Evolutionary conservation across 1,140 invertebrate species (phyloP).

Genomic region (Spodoptera frugiperda): DNA sequence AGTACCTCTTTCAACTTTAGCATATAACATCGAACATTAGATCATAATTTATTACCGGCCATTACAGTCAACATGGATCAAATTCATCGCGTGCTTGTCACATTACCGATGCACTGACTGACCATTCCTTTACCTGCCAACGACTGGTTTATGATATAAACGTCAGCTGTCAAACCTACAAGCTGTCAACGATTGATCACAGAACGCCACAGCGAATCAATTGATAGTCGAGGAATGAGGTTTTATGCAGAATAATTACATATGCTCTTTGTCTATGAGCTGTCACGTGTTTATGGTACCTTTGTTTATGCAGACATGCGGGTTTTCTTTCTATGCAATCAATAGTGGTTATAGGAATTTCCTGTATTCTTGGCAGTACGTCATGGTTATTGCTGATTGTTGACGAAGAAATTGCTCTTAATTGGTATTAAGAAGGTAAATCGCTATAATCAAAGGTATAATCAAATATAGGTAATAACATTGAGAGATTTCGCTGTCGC

Average conservation of each 20-base stretch:
- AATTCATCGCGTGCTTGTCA: not conserved
- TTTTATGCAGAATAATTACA: conserved; percentile 1
- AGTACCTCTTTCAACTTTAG: not conserved
- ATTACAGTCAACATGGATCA: conserved; percentile 16
- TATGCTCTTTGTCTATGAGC: conserved; percentile 17
- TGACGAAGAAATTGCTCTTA: too few relatives aligned
- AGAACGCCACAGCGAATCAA: conserved; percentile 12
- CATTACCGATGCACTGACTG: not conserved
- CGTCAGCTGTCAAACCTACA: conserved; percentile 14
- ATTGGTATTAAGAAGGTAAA: too few relatives aligned
- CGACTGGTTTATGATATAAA: not conserved
- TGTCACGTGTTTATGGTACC: conserved; percentile 12
- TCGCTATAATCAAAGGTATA: too few relatives aligned
- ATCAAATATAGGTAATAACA: too few relatives aligned
- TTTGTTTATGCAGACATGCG: conserved; percentile 9
- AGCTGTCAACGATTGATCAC: conserved; percentile 16
- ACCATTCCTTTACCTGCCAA: not conserved
- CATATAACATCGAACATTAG: not conserved
- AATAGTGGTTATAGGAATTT: not conserved
- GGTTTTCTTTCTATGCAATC: conserved; percentile 3
- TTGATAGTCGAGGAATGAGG: conserved; percentile 5
- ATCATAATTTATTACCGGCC: not conserved
- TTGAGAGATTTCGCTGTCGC: too few relatives aligned
- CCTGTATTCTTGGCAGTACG: not conserved
- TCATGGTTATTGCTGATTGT: not conserved